Evolutionary conservation across 2,888 invertebrate genomes (phyloP).

Genomic region (Dusona sp.): DNA sequence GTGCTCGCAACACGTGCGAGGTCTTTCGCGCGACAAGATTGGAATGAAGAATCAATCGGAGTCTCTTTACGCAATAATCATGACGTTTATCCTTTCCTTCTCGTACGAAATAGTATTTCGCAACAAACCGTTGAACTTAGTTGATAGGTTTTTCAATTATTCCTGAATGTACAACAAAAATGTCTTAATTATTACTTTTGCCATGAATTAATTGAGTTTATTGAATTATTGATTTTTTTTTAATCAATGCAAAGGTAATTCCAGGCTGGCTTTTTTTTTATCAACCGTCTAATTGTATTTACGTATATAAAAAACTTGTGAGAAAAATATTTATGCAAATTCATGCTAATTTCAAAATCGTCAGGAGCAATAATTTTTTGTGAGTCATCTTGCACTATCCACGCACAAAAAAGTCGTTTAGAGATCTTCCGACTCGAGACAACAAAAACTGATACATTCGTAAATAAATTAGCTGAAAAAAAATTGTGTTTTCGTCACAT

Average conservation of each 20-base stretch:
- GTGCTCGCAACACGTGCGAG: slow-evolving; percentile 7
- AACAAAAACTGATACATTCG: neutral
- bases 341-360: neutral
- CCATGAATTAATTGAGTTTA: neutral
- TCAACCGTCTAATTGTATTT: neutral
- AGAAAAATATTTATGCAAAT: neutral
- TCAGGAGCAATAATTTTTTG: neutral
- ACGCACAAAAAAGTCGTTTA: neutral
- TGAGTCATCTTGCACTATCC: neutral
- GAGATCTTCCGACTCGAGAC: neutral
- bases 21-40: neutral
- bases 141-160: neutral
- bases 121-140: slow-evolving; percentile 8
- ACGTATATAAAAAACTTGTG: neutral
- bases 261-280: neutral
- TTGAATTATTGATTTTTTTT: neutral
- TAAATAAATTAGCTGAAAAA: too few relatives aligned
- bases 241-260: neutral
- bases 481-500: too few relatives aligned
- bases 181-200: neutral
- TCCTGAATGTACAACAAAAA: neutral
- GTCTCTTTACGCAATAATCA: neutral
- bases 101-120: neutral
- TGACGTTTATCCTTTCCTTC: slow-evolving; percentile 4
- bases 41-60: slow-evolving; percentile 20